Evolutionary conservation across 2,888 invertebrate genomes (phyloP).

Genomic region (Melieria picta): DNA sequence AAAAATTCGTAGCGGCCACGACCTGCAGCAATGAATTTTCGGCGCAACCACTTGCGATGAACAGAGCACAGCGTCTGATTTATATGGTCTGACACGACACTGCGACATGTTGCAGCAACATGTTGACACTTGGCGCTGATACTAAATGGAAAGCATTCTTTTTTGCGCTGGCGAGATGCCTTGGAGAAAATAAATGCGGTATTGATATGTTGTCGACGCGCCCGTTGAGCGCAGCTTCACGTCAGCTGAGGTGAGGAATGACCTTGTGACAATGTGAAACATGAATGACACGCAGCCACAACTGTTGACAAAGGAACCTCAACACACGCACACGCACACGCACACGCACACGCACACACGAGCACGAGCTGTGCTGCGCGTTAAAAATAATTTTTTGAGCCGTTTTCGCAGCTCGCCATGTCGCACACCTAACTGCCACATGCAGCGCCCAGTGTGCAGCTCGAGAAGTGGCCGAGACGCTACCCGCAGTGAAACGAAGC

Average conservation of each 20-base stretch:
- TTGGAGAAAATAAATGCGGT: too few relatives aligned
- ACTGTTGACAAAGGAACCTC: background rate
- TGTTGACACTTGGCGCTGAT: background rate
- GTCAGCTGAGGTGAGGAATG: background rate
- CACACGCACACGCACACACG: background rate
- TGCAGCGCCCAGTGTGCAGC: background rate
- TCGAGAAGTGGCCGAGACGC: too few relatives aligned
- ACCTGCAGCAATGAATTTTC: constrained; percentile 27
- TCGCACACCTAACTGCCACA: background rate
- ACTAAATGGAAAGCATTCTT: too few relatives aligned
- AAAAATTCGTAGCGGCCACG: constrained; percentile 16
- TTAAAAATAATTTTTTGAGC: constrained; percentile 12
- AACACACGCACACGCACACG: background rate
- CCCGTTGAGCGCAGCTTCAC: too few relatives aligned
- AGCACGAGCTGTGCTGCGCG: background rate
- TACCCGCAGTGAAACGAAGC: too few relatives aligned
- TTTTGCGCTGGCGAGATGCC: too few relatives aligned
- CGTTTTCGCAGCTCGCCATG: background rate
- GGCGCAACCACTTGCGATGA: constrained; percentile 2
- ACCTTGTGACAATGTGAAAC: background rate
- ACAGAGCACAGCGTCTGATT: background rate
- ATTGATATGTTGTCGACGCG: too few relatives aligned
- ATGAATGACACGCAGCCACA: background rate
- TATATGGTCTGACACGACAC: too few relatives aligned
- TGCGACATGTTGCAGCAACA: constrained; percentile 32